Evolutionary conservation across 1,140 invertebrate species (phyloP), one percentile per base, ranked within the genome.

Genomic region (Psix sp.): DNA sequence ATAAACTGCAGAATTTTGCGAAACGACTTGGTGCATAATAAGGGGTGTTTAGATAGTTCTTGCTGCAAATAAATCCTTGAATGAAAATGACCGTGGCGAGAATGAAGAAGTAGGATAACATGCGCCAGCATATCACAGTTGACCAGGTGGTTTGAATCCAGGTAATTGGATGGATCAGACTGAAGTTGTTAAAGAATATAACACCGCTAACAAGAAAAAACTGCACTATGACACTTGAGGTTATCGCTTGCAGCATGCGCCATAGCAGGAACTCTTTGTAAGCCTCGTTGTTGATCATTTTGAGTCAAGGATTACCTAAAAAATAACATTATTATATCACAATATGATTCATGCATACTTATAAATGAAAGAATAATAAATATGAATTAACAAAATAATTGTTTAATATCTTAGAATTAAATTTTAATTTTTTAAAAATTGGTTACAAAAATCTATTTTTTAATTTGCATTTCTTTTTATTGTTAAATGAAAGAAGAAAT

Each of bases 11-110:
- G 29, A 92, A 87, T 79, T 90, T 89, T 15, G 86, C 82, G 72
- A 92, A 92, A 81, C 91, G 88, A 24, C 89, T 92, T 48, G 88
- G 89, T 45, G 88, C 84, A 60, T 90, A 91, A 0, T 84, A 66
- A 9, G 87, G 80, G 21, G 84, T 81, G 9, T 84, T 84, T 0
- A 91, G 76, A 59, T 90, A 90, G 56, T 88, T 88, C 77, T 90
- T 91, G n/a, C 88, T 89, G 52, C 89, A 88, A 1, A 90, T 81
- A 1, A 91, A 73, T n/a, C 89, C 89, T 77, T 91, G 90, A 1
- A 89, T 68, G 20, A 90, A 85, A 5, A 90, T 88, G 0, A 90
- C 82, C 0, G 79, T 60, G 1, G 87, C 74, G 7, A 92, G 83
- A 1, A 90, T 80, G n/a, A 90, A 70, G 26, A 90, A 85, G 46